Evolutionary conservation across 2,113 vertebrate species (phyloP), one percentile per base, ranked within the genome.

Genomic region (Pampusana beccarii): DNA sequence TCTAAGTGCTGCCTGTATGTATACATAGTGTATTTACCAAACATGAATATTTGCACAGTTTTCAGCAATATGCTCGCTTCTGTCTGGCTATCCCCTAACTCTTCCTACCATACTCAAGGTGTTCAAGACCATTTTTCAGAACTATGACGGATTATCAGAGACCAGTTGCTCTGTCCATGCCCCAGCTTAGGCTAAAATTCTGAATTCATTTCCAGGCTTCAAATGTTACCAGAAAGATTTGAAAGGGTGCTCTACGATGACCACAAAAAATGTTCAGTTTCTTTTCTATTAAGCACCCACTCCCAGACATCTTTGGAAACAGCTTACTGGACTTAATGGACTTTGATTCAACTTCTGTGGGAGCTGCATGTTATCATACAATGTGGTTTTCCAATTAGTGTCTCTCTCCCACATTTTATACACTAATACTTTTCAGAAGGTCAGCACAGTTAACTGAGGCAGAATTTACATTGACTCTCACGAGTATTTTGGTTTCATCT

Each of bases 401-500:
- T 38, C 17, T 74, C 44, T 54, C 38, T 12, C 25, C 42, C 24
- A 10, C 8, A 24, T 79, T 74, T 61, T 18, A 40, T n/a, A 40
- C 12, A 16, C 20, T 28, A 56, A 3, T 60, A 38, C 54, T 70
- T 70, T 23, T 85, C 50, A 50, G 9, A 15, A 5, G 12, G n/a
- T 34, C 40, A 72, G 17, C 4, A 33, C 6, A 46, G 23, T 44
- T 50, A 65, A 40, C 6, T 34, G 33, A 84, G 34, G 11, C 18
- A 56, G 53, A 46, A 83, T 34, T 88, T 31, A 61, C 13, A 16
- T n/a, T 50, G 38, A 53, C 6, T 70, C 8, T 58, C 38, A 31
- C 1, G 4, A 0, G 0, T 17, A 10, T 40, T 64, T n/a, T 6
- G 11, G 40, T 33, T 80, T 70, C 40, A 64, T 23, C 60, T 5